Base-by-base conservation (phyloP, 2,113 vertebrate species). In the Cyanoderma ruficeps region DNA sequence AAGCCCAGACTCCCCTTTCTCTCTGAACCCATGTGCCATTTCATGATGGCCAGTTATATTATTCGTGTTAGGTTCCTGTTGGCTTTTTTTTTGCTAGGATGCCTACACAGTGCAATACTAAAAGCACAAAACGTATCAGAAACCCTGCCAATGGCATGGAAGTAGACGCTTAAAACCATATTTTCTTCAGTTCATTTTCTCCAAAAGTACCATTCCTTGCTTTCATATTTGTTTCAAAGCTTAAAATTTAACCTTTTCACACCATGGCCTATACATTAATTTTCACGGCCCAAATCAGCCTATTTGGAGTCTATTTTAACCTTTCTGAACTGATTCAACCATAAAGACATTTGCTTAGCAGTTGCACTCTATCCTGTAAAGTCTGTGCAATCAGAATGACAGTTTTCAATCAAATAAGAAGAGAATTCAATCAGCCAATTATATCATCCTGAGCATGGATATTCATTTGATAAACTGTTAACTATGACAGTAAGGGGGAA, bases 351-450 rank as follows among this genome's bases (percentile, higher is more conserved):
- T 81, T 78, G 12, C 6, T 75, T 52, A 82, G n/a, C 10, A 46
- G 47, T 63, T 64, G 15, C 49, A 88, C 13, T 83, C 53, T 75
- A 3, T 33, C 30, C 25, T 88, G 15, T 18, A 42, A 78, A 77
- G 47, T 63, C 21, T 74, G 19, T 89, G 30, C 52, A 87, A 60
- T 71, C 23, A 64, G 39, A 93, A 44, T 53, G 65, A 46, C 22
- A 78, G 33, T 56, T 89, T 85, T 85, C 65, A 95, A 59, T 6
- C 22, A 76, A 33, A 75, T 44, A 21, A 84, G 42, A 83, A 81
- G 22, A 89, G 7, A 71, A 78, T 74, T 74, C 28, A 60, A 5
- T 46, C 22, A 83, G 77, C 13, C 10, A 60, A 21, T 56, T 69
- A 31, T 74, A 70, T 77, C 2, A 65, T 16, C 9, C 57, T 49